Conservation (phyloP, 2,797 vertebrate genomes). For the Ctenopoma multispine region DNA sequence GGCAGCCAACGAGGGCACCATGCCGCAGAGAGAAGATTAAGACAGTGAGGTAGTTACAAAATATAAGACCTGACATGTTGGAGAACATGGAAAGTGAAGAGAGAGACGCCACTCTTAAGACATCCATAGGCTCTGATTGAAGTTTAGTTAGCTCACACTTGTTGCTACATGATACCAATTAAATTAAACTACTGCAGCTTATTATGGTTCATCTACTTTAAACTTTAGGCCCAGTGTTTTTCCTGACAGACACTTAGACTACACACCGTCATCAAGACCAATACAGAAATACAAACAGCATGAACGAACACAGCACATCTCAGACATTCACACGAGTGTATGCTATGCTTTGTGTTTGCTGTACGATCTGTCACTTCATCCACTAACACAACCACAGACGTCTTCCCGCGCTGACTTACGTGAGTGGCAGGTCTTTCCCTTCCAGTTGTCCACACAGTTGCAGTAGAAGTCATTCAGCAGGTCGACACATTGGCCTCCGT, state of each 20-base stretch:
- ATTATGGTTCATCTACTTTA: background rate
- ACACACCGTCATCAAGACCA: too few species aligned
- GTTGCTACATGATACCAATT: background rate
- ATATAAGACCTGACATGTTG: slow-evolving; percentile 47
- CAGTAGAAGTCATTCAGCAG: slow-evolving; percentile 94
- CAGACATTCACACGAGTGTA: too few species aligned
- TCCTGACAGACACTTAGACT: too few species aligned
- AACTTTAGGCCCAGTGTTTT: too few species aligned
- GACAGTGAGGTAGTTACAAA: slow-evolving; percentile 11
- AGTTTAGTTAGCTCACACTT: background rate
- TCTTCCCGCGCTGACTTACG: slow-evolving; percentile 75
- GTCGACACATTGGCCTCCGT: slow-evolving; percentile 90
- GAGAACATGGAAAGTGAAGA: background rate
- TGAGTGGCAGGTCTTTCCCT: slow-evolving; percentile 96
- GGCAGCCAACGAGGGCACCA: slow-evolving; percentile 14
- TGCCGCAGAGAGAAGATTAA: slow-evolving; percentile 1
- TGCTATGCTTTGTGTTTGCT: too few species aligned
- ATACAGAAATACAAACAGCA: background rate
- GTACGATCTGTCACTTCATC: too few species aligned
- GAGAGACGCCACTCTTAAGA: background rate
- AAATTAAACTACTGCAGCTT: background rate
- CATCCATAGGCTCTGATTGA: background rate
- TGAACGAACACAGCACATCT: background rate
- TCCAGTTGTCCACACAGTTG: slow-evolving; percentile 92
- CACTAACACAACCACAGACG: background rate